Evolutionary conservation across 2,888 invertebrate species (phyloP).

Genomic region (Macropis europaea): DNA sequence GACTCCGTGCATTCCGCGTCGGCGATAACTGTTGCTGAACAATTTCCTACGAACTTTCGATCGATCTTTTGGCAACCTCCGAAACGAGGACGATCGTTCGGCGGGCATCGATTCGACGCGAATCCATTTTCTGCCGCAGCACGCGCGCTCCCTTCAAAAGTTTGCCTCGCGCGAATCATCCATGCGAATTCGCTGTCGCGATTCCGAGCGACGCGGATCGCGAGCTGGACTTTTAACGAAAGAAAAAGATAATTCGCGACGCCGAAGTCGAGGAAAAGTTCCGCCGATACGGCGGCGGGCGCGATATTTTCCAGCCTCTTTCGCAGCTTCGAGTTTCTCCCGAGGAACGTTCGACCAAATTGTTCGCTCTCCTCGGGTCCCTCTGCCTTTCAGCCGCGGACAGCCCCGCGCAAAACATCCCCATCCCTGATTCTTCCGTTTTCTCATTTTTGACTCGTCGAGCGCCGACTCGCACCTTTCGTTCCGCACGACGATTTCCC

Average conservation of each 20-base stretch:
- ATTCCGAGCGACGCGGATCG: background rate
- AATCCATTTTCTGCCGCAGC: too few species aligned
- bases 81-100: too few species aligned
- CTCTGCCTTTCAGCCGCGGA: background rate
- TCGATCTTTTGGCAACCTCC: too few species aligned
- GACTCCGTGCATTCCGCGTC: slow-evolving; percentile 48
- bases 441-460: too few species aligned
- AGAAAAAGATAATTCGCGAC: too few species aligned
- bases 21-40: slow-evolving; percentile 30
- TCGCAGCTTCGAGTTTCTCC: slow-evolving; percentile 18
- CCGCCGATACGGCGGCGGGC: background rate
- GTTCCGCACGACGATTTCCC: too few species aligned
- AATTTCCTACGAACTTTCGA: slow-evolving; percentile 1
- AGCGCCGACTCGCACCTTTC: too few species aligned
- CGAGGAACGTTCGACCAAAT: slow-evolving; percentile 35
- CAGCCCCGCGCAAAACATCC: background rate
- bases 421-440: background rate
- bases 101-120: too few species aligned
- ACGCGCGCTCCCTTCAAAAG: too few species aligned
- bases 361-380: slow-evolving; percentile 19
- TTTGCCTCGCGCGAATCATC: background rate
- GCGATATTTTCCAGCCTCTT: slow-evolving; percentile 4
- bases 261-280: background rate
- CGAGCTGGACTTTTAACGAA: too few species aligned
- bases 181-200: too few species aligned